Conservation (phyloP, 2,113 vertebrate species). For the Charadrius vociferus region DNA sequence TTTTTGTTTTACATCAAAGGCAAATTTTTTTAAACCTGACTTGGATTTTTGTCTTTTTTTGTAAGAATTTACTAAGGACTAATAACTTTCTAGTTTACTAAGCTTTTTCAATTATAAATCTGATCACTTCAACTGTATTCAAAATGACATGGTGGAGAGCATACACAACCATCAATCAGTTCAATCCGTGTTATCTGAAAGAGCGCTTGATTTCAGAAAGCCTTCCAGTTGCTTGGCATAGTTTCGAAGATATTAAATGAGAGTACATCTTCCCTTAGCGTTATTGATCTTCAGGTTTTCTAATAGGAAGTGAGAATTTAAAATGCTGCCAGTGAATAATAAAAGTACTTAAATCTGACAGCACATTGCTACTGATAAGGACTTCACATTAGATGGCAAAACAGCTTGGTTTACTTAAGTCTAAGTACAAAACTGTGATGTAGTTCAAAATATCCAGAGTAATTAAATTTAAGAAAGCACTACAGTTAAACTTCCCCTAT, state of each 20-base stretch:
- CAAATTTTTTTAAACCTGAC: background rate
- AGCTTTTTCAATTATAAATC: background rate
- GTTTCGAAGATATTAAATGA: background rate
- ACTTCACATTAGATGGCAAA: background rate
- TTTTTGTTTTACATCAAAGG: background rate
- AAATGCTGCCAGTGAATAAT: background rate
- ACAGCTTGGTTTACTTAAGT: background rate
- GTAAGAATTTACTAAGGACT: background rate
- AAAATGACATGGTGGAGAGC: background rate
- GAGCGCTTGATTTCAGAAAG: background rate
- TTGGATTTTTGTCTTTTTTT: background rate
- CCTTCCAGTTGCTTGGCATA: background rate
- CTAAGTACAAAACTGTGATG: background rate
- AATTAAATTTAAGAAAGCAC: background rate
- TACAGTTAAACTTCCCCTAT: background rate
- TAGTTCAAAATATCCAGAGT: background rate
- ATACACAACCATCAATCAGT: background rate
- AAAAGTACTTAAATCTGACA: background rate
- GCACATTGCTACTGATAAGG: background rate
- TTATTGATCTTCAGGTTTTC: slow-evolving; percentile 27
- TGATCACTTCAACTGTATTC: background rate
- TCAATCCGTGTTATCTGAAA: background rate
- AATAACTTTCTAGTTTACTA: background rate
- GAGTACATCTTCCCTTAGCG: background rate
- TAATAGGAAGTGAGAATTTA: slow-evolving; percentile 8